A percentile compares a stretch with the other conserved stretches of the same genome.
These are phyloP conservation scores for Therioaphis trifolii DNA, from an alignment of 2,888 invertebrate genomes.

Conservation along the genomic window DNA sequence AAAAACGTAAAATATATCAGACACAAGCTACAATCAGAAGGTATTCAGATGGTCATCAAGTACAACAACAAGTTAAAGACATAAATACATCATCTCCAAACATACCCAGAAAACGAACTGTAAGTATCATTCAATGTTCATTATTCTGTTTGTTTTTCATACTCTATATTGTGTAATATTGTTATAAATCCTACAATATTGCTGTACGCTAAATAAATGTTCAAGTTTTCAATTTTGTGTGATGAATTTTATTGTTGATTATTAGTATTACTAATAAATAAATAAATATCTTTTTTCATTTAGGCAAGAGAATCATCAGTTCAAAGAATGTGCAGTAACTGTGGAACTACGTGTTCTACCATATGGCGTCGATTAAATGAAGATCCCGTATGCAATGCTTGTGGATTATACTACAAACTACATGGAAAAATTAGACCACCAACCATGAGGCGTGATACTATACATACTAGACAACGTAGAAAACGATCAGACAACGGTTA, in stretches of 20 bases:
- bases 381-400: conserved; percentile 99
- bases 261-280: too few relatives aligned
- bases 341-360: conserved; percentile 94
- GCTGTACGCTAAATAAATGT: too few relatives aligned
- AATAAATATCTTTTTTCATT: conserved; percentile 12
- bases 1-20: conserved; percentile 55
- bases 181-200: too few relatives aligned
- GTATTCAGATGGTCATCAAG: conserved; percentile 52
- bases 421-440: conserved; percentile 93
- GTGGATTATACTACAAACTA: conserved; percentile 95
- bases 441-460: conserved; percentile 95
- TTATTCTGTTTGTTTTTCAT: too few relatives aligned
- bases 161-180: too few relatives aligned
- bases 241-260: background rate
- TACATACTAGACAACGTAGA: conserved; percentile 87
- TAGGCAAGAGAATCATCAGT: conserved; percentile 56
- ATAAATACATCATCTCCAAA: conserved; percentile 55
- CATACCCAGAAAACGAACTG: conserved; percentile 48
- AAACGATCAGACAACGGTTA: conserved; percentile 62
- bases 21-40: conserved; percentile 60
- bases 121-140: conserved; percentile 14
- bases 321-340: conserved; percentile 85
- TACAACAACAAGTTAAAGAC: conserved; percentile 52
- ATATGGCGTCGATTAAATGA: conserved; percentile 97
- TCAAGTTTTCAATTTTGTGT: too few relatives aligned